Base-by-base conservation (phyloP, 1,140 invertebrate species). In the Hesperophylax magnus region DNA sequence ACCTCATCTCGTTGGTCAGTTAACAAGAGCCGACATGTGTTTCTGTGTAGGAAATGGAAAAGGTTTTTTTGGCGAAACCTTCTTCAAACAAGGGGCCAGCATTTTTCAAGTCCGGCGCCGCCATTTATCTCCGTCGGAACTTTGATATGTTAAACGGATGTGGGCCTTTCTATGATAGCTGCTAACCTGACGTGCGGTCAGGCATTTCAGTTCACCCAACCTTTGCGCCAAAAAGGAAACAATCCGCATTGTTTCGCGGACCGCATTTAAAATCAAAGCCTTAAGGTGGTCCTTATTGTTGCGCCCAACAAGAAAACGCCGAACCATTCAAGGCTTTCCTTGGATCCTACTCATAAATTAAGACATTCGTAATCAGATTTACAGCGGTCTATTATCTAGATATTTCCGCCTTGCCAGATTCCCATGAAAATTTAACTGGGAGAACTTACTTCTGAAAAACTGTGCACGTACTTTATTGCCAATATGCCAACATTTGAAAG, bases 91-190 rank as follows among this genome's bases (percentile, higher is more conserved):
- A 76, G 56, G 27, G 54, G 34, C 9, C 54, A 39, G 56, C 72
- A 76, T 76, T 76, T 76, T 76, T 76, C 72, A 76, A 31, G 27
- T 31, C n/a, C 72, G 72, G 72, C 72, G 72, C 72, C 72, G 72
- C 54, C 20, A 76, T 76, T 76, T 76, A 76, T 76, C 56, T 60
- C 72, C n/a, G 72, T 58, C 72, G 72, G 72, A 76, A 76, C 72
- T 76, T 76, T 76, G 72, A 76, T 76, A 76, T 76, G 72, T 58
- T 76, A 76, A 76, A 39, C 72, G 72, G 56, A 76, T 76, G 27
- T 75, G 71, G 71, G 52, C 69, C 69, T 72, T 72, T 60, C 72
- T 76, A 76, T 76, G 54, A 76, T 72, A 56, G 52, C 69, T 56
- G 69, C 47, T 72, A 54, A 54, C 52, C 20, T 22, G 69, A 53